Evolutionary conservation across 2,113 vertebrate species (phyloP).

Genomic region (Pitta sordida): DNA sequence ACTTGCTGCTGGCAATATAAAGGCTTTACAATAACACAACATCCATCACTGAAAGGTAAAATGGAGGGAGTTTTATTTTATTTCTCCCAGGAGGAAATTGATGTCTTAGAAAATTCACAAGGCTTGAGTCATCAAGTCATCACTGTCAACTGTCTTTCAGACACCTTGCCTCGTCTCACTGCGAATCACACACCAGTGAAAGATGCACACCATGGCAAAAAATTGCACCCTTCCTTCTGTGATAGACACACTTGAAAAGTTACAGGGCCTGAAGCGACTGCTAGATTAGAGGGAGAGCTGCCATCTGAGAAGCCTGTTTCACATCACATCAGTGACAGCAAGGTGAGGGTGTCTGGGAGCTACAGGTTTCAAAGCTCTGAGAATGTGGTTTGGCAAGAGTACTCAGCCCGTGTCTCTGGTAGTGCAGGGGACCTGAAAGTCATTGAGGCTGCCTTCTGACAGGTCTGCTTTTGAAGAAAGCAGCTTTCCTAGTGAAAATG

Average conservation of each 20-base stretch:
- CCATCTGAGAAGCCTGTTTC: not conserved
- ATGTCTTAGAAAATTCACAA: not conserved
- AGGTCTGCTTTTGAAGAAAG: not conserved
- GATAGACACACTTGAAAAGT: not conserved
- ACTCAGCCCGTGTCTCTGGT: not conserved
- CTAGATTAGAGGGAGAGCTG: not conserved
- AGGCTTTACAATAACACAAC: not conserved
- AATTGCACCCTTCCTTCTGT: not conserved
- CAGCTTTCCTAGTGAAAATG: not conserved
- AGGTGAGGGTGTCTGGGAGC: not conserved
- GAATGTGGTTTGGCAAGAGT: not conserved
- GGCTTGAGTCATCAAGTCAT: constrained; percentile 16
- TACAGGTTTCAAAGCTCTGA: not conserved
- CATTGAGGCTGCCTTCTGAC: not conserved
- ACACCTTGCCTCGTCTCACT: not conserved
- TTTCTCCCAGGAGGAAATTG: not conserved
- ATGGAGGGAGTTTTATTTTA: constrained; percentile 15
- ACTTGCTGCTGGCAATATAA: not conserved
- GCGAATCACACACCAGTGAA: not conserved
- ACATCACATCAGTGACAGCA: not conserved
- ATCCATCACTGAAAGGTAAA: constrained; percentile 15
- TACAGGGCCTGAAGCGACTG: not conserved
- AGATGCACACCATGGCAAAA: not conserved
- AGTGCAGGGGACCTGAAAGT: not conserved
- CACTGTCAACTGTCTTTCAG: constrained; percentile 5